Evolutionary conservation across 1,140 invertebrate genomes (phyloP), one percentile per base, ranked within the genome.

Genomic region (Cryptotermes secundus): DNA sequence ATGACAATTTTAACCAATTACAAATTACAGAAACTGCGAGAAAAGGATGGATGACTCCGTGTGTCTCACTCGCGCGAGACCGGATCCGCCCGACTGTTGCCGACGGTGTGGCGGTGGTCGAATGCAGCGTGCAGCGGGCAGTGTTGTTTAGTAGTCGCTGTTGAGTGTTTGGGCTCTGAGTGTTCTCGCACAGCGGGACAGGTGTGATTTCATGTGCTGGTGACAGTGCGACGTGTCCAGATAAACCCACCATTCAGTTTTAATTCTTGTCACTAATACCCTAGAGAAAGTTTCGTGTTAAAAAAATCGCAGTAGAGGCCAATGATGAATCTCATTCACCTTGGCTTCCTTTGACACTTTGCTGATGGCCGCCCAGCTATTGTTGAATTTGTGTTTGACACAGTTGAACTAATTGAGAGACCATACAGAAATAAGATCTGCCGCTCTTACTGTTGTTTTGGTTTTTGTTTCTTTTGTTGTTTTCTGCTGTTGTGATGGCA

Each of bases 401-500:
- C 6, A 19, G 16, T 49, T 49, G 22, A 49, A 49, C 45, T 49
- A 14, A 19, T 49, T 49, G 45, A 38, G 38, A 38, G 16, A 19
- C 45, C 9, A 14, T 10, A 26, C 59, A n/a, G 10, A 72, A 72
- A 14, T 31, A 72, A n/a, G 59, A 72, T 31, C n/a, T 72, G 26
- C 14, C 59, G 26, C 26, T 72, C 26, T 72, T 72, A n/a, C 59
- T 72, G n/a, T n/a, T 72, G 0, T 7, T 31, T n/a, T 72, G 59
- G 59, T 65, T 65, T 12, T 65, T 12, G 26, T 72, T 72, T 14
- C 26, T 31, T 72, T 72, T 31, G 26, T 72, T 72, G n/a, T 72
- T 72, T 72, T 72, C 59, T 72, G n/a, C n/a, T n/a, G 91, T 92
- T 85, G 92, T 90, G 90, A 88, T 89, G 88, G 88, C 88, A 35